These are phyloP conservation scores for Chelmon rostratus DNA, from an alignment of 2,797 vertebrate species.

Conservation along the genomic window DNA sequence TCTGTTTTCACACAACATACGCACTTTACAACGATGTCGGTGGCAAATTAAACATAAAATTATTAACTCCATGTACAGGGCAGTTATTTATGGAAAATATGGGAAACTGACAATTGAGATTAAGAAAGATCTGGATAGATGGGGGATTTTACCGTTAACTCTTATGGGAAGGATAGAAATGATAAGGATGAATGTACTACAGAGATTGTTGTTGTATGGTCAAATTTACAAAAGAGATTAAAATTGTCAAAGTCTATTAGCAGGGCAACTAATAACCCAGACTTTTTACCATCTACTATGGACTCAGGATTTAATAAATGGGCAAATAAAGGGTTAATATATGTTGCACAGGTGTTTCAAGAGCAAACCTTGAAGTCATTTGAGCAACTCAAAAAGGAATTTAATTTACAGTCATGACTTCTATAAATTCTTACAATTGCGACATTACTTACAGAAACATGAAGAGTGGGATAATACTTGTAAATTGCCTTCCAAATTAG, in stretches of 20 bases:
- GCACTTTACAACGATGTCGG: not conserved
- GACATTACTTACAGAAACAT: not conserved
- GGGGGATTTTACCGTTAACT: not conserved
- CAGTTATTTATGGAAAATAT: not conserved
- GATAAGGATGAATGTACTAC: not conserved
- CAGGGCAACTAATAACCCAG: too few species aligned
- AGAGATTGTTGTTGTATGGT: not conserved
- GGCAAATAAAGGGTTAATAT: not conserved
- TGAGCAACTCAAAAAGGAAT: too few species aligned
- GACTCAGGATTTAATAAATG: not conserved
- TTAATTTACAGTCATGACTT: not conserved
- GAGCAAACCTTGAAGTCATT: too few species aligned
- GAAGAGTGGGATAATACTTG: not conserved
- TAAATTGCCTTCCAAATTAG: not conserved
- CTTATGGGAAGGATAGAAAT: not conserved
- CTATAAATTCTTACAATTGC: not conserved
- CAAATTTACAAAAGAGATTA: too few species aligned
- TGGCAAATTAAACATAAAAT: not conserved
- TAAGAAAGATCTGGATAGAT: not conserved
- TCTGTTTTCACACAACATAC: not conserved
- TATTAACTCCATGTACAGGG: not conserved
- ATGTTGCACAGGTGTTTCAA: not conserved
- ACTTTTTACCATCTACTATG: too few species aligned
- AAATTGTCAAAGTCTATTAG: too few species aligned
- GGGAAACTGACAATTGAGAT: not conserved